Evolutionary conservation across 2,888 invertebrate genomes (phyloP).

Genomic region (Scaptomyza cyrtandrae): DNA sequence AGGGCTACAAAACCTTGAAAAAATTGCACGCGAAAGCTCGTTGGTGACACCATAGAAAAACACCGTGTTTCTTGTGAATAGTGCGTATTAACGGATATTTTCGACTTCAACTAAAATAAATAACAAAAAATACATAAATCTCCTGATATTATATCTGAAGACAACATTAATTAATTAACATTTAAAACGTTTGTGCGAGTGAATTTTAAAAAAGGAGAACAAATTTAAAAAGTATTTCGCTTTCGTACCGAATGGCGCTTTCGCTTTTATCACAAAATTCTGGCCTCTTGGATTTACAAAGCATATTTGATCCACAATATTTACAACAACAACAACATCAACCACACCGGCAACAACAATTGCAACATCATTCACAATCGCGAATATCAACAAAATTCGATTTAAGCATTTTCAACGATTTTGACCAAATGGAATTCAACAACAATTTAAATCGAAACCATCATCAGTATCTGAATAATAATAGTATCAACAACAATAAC

Average conservation of each 20-base stretch:
- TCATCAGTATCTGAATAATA: slow-evolving; percentile 72
- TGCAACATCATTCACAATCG: slow-evolving; percentile 31
- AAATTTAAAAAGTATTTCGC: slow-evolving; percentile 35
- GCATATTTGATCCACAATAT: slow-evolving; percentile 83
- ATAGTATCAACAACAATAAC: slow-evolving; percentile 71
- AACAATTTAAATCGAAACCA: slow-evolving; percentile 65
- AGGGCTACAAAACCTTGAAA: slow-evolving; percentile 51
- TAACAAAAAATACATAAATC: slow-evolving; percentile 1
- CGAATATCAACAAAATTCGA: slow-evolving; percentile 68
- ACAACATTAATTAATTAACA: background rate
- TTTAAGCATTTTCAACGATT: slow-evolving; percentile 69
- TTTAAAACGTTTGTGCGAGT: background rate
- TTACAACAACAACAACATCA: slow-evolving; percentile 60
- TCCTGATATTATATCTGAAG: slow-evolving; percentile 5
- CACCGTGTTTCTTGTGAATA: slow-evolving; percentile 50
- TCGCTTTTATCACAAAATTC: slow-evolving; percentile 83
- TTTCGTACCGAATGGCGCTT: slow-evolving; percentile 84
- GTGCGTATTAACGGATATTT: slow-evolving; percentile 43
- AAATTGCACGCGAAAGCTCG: slow-evolving; percentile 68
- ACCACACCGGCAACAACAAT: slow-evolving; percentile 28
- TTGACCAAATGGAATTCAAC: slow-evolving; percentile 83
- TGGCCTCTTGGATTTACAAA: slow-evolving; percentile 83
- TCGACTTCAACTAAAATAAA: slow-evolving; percentile 9
- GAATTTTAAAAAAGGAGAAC: background rate
- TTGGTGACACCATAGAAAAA: slow-evolving; percentile 41